Evolutionary conservation across 2,797 vertebrate genomes (phyloP).

Genomic region (Syndactyla subalaris): DNA sequence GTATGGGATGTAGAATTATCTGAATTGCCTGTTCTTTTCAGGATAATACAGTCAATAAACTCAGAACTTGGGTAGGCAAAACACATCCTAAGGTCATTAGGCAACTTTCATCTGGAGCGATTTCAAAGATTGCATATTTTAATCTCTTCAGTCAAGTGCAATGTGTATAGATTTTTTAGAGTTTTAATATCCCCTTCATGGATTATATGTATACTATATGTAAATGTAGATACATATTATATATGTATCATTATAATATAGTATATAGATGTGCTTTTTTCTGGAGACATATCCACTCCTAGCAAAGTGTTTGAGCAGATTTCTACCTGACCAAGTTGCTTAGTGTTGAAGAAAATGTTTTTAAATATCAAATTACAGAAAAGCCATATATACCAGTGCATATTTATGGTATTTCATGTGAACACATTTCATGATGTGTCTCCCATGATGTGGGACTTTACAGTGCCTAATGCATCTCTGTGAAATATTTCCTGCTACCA

Average conservation of each 20-base stretch:
- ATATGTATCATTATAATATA: too few species aligned
- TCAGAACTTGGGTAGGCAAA: neutral
- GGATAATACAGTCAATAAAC: neutral
- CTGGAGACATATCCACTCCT: neutral
- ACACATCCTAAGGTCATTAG: neutral
- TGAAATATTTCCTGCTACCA: neutral
- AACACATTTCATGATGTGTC: neutral
- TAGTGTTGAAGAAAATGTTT: neutral
- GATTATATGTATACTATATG: neutral
- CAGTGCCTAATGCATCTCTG: neutral
- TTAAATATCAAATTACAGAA: neutral
- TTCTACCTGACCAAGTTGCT: neutral
- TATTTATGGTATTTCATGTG: neutral
- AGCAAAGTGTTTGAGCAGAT: neutral
- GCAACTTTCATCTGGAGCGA: neutral
- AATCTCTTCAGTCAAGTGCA: neutral
- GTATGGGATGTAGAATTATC: neutral
- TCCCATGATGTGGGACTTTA: neutral
- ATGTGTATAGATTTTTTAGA: neutral
- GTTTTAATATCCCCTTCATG: neutral
- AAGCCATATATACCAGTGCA: neutral
- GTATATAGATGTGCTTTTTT: neutral
- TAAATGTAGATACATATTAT: neutral
- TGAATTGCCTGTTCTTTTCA: neutral
- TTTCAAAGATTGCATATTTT: neutral